A percentile compares a stretch with the other conserved stretches of the same genome.
Conservation (phyloP, 2,797 vertebrate species). For the Aphelocoma californica region DNA sequence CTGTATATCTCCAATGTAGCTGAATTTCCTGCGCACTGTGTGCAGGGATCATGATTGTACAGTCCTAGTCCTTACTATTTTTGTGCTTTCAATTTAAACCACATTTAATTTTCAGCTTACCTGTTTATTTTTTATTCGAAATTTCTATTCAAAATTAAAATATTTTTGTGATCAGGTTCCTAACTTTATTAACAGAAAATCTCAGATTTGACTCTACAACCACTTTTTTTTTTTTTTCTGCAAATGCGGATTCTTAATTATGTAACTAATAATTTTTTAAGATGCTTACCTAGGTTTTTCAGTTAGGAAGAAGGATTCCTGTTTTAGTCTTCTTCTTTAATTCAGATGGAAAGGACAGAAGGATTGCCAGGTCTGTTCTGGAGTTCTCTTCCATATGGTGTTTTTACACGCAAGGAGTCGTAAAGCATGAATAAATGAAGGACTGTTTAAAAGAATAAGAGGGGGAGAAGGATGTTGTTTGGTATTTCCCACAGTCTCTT, state of each 20-base stretch:
- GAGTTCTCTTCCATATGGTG: not conserved
- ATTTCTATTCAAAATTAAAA: not conserved
- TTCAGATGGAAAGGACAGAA: not conserved
- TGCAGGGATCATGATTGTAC: not conserved
- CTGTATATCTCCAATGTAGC: not conserved
- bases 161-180: not conserved
- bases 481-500: not conserved
- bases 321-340: not conserved
- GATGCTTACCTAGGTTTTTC: not conserved
- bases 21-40: not conserved
- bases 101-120: not conserved
- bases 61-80: not conserved
- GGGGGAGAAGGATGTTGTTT: not conserved
- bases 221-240: not conserved
- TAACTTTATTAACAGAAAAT: not conserved
- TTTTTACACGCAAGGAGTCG: not conserved
- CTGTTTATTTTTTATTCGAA: not conserved
- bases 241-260: not conserved
- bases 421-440: not conserved
- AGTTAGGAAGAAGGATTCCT: not conserved
- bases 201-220: not conserved
- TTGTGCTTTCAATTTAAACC: not conserved
- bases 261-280: not conserved
- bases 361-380: not conserved
- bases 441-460: not conserved